A percentile compares a stretch with the other conserved stretches of the same genome.
Conservation (phyloP, 1,140 invertebrate species). For the Meloidogyne exigua region DNA sequence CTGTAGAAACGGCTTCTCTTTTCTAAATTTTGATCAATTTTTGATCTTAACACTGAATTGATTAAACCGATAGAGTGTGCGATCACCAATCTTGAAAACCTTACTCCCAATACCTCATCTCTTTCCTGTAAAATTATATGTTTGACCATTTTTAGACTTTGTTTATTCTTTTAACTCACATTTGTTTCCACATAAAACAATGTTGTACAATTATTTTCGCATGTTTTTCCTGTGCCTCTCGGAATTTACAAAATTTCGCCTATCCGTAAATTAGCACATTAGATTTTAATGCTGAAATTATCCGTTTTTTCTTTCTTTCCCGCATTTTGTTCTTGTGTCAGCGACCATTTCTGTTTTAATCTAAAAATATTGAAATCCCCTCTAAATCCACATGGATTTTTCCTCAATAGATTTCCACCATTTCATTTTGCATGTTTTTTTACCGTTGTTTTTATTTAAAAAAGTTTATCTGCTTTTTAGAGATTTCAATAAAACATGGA, state of each 20-base stretch:
- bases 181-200: not conserved
- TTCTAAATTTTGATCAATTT: too few relatives aligned
- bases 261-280: not conserved
- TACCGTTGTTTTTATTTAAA: not conserved
- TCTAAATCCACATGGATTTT: not conserved
- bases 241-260: not conserved
- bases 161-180: not conserved
- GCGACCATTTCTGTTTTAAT: not conserved
- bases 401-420: too few relatives aligned
- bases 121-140: not conserved
- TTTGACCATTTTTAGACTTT: not conserved
- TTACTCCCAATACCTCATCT: not conserved
- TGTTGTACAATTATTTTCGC: not conserved
- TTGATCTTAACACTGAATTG: too few relatives aligned
- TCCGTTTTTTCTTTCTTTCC: not conserved
- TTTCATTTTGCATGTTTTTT: not conserved
- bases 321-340: not conserved
- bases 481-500: not conserved
- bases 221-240: not conserved
- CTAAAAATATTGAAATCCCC: not conserved
- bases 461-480: not conserved
- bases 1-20: too few relatives aligned
- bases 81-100: too few relatives aligned
- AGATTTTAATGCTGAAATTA: not conserved
- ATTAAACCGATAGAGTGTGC: too few relatives aligned